A percentile compares a stretch with the other conserved stretches of the same genome.
These are phyloP conservation scores for Drosophila ogumai DNA, from an alignment of 1,140 invertebrate species.

Conservation along the genomic window DNA sequence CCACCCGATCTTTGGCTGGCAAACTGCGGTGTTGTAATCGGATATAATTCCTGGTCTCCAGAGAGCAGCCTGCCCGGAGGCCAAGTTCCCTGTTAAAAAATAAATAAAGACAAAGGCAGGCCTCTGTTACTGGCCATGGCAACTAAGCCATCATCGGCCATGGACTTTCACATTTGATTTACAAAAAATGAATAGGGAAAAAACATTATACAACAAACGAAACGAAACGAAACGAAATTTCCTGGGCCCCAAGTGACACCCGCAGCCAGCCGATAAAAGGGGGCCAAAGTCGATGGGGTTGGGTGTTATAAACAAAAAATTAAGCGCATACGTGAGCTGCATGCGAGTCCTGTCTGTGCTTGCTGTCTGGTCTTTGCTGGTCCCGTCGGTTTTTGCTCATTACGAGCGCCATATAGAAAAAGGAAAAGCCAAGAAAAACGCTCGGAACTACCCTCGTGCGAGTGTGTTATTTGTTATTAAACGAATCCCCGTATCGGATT, in stretches of 20 bases:
- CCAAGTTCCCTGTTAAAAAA: slow-evolving; percentile 8
- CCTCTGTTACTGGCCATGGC: slow-evolving; percentile 19
- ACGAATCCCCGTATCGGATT: slow-evolving; percentile 47
- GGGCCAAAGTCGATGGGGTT: slow-evolving; percentile 20
- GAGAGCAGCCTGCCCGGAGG: slow-evolving; percentile 40
- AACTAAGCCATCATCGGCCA: slow-evolving; percentile 61
- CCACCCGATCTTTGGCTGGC: slow-evolving; percentile 44
- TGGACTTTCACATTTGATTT: slow-evolving; percentile 74
- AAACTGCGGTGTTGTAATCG: slow-evolving; percentile 77
- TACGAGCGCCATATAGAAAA: slow-evolving; percentile 51
- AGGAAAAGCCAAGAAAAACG: slow-evolving; percentile 37
- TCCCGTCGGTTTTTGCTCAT: slow-evolving; percentile 73
- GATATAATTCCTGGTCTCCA: slow-evolving; percentile 74
- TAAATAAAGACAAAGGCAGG: slow-evolving; percentile 48
- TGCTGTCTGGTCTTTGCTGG: slow-evolving; percentile 34
- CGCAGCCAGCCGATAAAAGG: slow-evolving; percentile 31
- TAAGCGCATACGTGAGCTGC: slow-evolving; percentile 76
- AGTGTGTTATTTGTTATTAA: slow-evolving; percentile 69
- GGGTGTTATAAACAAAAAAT: slow-evolving; percentile 77
- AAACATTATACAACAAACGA: slow-evolving; percentile 18
- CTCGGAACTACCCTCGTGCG: slow-evolving; percentile 63
- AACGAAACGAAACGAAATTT: slow-evolving; percentile 5
- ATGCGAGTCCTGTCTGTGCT: slow-evolving; percentile 45
- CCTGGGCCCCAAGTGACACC: slow-evolving; percentile 60
- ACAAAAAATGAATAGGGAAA: slow-evolving; percentile 27